These are phyloP conservation scores for Stichodactyla mertensii DNA, from an alignment of 64 coral and sea anemone species.

Conservation along the genomic window DNA sequence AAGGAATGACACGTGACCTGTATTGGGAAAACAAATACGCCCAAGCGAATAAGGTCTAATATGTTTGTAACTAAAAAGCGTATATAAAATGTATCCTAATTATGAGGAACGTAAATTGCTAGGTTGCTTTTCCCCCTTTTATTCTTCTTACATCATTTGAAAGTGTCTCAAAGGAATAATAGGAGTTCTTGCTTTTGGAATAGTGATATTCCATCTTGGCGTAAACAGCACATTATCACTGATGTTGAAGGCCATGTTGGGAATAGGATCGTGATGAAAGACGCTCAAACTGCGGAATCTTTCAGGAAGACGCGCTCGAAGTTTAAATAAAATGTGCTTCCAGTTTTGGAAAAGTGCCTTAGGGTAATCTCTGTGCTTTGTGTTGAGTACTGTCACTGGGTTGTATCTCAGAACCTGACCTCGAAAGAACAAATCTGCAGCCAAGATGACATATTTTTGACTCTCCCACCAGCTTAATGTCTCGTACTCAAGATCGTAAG, in stretches of 20 bases:
- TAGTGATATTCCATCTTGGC: conserved; percentile 55
- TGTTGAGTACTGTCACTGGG: conserved; percentile 60
- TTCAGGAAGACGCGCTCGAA: conserved; percentile 29
- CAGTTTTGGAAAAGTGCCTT: conserved; percentile 55
- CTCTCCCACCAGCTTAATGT: conserved; percentile 88
- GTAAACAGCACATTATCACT: conserved; percentile 45
- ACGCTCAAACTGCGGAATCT: conserved; percentile 40
- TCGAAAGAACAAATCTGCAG: conserved; percentile 67
- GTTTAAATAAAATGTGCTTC: conserved; percentile 60
- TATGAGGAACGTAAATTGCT: neutral
- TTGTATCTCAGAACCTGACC: conserved; percentile 79
- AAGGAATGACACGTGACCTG: no score
- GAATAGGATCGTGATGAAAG: conserved; percentile 40
- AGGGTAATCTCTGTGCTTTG: conserved; percentile 76
- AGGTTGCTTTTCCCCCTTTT: conserved; percentile 20
- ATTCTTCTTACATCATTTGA: neutral
- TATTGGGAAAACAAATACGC: no score
- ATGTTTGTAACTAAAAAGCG: no score
- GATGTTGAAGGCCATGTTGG: conserved; percentile 49
- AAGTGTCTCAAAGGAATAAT: conserved; percentile 67
- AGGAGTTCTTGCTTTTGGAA: conserved; percentile 42
- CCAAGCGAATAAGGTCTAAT: no score
- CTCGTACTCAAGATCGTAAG: conserved; percentile 78
- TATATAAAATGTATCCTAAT: no score
- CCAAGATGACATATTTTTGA: conserved; percentile 88